These are phyloP conservation scores for Hippopotamus amphibius DNA, from an alignment of 2,113 vertebrate species.

Conservation along the genomic window DNA sequence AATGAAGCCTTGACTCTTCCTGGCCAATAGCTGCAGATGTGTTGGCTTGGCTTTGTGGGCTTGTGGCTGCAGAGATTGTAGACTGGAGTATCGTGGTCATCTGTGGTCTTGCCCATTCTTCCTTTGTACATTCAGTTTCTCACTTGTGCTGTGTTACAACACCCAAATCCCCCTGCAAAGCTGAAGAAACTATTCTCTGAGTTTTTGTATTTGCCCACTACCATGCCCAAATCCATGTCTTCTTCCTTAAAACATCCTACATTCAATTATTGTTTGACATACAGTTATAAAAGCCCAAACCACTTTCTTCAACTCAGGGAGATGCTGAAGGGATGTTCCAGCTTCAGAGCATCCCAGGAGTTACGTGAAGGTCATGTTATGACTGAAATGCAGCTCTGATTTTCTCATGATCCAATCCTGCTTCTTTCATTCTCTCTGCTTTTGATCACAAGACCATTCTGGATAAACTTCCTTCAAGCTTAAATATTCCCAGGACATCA, in stretches of 20 bases:
- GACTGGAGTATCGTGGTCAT: no score
- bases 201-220: background rate
- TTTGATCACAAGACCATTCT: background rate
- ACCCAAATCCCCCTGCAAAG: background rate
- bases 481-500: background rate
- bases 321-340: background rate
- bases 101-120: background rate
- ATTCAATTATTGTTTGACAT: background rate
- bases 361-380: background rate
- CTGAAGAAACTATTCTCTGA: background rate
- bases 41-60: accelerated
- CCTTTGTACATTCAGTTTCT: background rate
- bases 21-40: background rate
- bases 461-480: background rate
- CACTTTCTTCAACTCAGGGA: background rate
- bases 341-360: accelerated
- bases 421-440: background rate
- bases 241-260: background rate
- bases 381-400: background rate
- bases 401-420: background rate
- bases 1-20: background rate
- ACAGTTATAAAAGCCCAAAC: background rate
- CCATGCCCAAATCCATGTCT: background rate
- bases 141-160: background rate
- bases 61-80: background rate